These are phyloP conservation scores for Forbesichthys agassizii DNA, from an alignment of 2,113 vertebrate species.

Conservation along the genomic window DNA sequence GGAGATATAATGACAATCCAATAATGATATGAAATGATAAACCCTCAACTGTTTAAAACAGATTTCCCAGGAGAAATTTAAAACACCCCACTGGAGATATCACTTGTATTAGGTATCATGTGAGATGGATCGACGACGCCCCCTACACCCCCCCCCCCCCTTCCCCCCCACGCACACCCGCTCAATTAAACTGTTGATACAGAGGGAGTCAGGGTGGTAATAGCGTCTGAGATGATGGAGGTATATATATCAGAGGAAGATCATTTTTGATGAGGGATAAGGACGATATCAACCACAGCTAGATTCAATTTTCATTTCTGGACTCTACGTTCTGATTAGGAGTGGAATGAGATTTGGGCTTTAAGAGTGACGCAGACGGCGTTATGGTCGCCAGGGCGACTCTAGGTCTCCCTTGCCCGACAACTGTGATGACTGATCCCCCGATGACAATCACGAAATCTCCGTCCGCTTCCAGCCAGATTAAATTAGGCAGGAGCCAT, in stretches of 20 bases:
- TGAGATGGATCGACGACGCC: slow-evolving; percentile 47
- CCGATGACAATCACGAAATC: slow-evolving; percentile 71
- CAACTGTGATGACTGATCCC: slow-evolving; percentile 73
- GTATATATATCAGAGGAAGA: slow-evolving; percentile 60
- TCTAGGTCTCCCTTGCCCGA: slow-evolving; percentile 56
- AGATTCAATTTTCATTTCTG: slow-evolving; percentile 68
- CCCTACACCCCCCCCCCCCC: not conserved
- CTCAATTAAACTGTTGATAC: slow-evolving; percentile 69
- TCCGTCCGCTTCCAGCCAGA: slow-evolving; percentile 67
- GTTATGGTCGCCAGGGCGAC: slow-evolving; percentile 15
- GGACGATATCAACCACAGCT: slow-evolving; percentile 58
- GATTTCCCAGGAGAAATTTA: slow-evolving; percentile 72
- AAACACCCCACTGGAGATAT: slow-evolving; percentile 66
- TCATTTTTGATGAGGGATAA: slow-evolving; percentile 67
- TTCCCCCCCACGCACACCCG: not conserved
- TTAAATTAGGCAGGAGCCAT: slow-evolving; percentile 75
- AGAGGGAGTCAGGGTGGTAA: slow-evolving; percentile 47
- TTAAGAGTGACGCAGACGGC: slow-evolving; percentile 52
- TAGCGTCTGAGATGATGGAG: slow-evolving; percentile 57
- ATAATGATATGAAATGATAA: slow-evolving; percentile 66
- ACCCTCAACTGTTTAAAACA: slow-evolving; percentile 61
- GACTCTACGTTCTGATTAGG: slow-evolving; percentile 55
- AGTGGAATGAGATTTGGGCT: slow-evolving; percentile 74
- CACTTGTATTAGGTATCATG: slow-evolving; percentile 67
- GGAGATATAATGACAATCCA: slow-evolving; percentile 56